These are phyloP conservation scores for Neosilurus hyrtlii DNA, from an alignment of 2,797 vertebrate genomes.

Conservation along the genomic window DNA sequence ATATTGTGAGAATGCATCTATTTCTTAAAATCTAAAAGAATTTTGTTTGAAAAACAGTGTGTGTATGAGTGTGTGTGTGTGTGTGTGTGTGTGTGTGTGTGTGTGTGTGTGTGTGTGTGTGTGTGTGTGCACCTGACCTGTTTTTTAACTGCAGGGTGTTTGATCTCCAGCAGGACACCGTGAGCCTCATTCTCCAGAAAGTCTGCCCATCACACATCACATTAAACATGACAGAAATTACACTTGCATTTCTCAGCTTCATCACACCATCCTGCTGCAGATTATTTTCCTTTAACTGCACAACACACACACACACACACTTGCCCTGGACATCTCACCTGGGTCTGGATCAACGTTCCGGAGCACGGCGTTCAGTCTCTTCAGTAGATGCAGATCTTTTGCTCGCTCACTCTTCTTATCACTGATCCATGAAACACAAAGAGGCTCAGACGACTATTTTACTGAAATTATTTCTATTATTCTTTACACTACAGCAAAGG, in stretches of 20 bases:
- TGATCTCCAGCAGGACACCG: constrained; percentile 88
- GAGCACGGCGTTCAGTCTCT: constrained; percentile 81
- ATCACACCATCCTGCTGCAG: background rate
- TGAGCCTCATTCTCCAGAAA: constrained; percentile 84
- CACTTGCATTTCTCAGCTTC: background rate
- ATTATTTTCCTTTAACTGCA: background rate
- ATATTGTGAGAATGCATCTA: too few species aligned
- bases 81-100: background rate
- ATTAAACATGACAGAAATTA: background rate
- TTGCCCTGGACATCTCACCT: constrained; percentile 56
- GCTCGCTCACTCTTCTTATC: constrained; percentile 97
- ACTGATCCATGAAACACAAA: constrained; percentile 63
- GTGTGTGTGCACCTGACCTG: constrained; percentile 72
- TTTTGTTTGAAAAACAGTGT: background rate
- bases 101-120: background rate
- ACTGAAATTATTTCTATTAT: too few species aligned
- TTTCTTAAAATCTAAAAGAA: too few species aligned
- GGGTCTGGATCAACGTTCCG: constrained; percentile 69
- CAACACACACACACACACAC: background rate
- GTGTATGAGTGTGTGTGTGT: background rate
- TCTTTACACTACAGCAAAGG: background rate
- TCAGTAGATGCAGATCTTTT: constrained; percentile 94
- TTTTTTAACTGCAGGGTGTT: constrained; percentile 92
- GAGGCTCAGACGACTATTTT: too few species aligned
- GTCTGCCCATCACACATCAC: constrained; percentile 64